Conservation (phyloP, 1,140 invertebrate genomes). For the Trinorchestia longiramus region DNA sequence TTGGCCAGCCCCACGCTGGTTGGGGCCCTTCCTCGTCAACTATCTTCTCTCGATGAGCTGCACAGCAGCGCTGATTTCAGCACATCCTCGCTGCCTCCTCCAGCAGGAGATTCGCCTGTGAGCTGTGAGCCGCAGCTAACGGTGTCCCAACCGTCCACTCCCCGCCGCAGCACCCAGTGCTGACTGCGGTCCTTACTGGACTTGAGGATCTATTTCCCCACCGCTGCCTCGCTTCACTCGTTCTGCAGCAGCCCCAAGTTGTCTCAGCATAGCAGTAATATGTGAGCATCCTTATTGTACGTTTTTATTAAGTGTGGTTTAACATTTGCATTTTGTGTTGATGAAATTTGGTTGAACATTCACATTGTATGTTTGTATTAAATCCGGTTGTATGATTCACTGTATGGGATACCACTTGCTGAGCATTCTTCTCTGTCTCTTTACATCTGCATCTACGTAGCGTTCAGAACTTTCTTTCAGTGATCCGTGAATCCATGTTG, state of each 20-base stretch:
- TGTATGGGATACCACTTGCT: background rate
- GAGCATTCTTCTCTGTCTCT: background rate
- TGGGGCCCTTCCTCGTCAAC: background rate
- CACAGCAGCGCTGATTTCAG: background rate
- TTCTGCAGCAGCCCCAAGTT: background rate
- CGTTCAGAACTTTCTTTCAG: background rate
- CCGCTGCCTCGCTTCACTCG: background rate
- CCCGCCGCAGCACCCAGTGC: conserved; percentile 38
- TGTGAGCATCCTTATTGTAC: background rate
- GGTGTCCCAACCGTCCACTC: background rate
- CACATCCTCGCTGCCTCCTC: background rate
- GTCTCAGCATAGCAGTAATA: background rate
- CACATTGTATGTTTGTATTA: background rate
- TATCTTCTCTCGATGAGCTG: background rate
- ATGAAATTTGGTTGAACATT: too few relatives aligned
- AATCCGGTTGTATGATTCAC: background rate
- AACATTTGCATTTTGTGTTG: too few relatives aligned
- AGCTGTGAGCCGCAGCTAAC: background rate
- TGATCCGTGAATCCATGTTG: background rate
- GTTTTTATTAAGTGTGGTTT: background rate
- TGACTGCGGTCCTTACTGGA: conserved; percentile 19
- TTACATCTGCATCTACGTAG: background rate
- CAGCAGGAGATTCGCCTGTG: background rate
- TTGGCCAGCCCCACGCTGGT: background rate
- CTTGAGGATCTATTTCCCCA: background rate